phyloP scores from a whole-genome alignment of 2,888 invertebrate genomes.

The Bibio marci region DNA sequence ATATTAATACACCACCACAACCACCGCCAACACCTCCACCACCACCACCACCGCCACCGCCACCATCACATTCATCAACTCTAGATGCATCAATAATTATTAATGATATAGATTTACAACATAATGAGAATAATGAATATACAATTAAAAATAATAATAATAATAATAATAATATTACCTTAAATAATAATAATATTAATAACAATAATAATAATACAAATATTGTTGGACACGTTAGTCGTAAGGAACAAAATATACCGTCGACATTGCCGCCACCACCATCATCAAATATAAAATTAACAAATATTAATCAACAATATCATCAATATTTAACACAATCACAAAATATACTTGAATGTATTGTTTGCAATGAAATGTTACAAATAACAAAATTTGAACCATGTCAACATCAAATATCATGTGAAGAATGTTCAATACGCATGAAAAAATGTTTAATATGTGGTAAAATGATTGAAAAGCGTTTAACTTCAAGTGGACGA shows the following conservation, averaged over 20 bases:
- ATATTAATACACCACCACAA: constrained; percentile 2
- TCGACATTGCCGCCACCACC: constrained; percentile 7
- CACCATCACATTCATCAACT: too few relatives aligned
- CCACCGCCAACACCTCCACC: not conserved
- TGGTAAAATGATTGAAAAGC: constrained; percentile 38
- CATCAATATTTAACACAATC: constrained; percentile 23
- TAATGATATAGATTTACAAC: too few relatives aligned
- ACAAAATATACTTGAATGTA: constrained; percentile 34
- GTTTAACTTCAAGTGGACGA: constrained; percentile 35
- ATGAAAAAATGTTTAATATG: constrained; percentile 65
- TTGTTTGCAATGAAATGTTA: constrained; percentile 52
- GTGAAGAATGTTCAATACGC: constrained; percentile 54
- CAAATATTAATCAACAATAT: constrained; percentile 5
- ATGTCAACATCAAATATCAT: constrained; percentile 55
- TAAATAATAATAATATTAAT: not conserved
- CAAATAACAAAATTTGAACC: constrained; percentile 50
- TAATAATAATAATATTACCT: not conserved
- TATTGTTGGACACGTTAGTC: constrained; percentile 8
- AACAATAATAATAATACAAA: constrained; percentile 2
- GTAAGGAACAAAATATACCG: constrained; percentile 9
- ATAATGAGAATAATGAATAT: too few relatives aligned
- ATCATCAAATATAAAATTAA: not conserved
- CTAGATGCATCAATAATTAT: too few relatives aligned
- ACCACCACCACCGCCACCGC: too few relatives aligned
- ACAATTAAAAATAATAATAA: too few relatives aligned